Evolutionary conservation across 1,140 invertebrate genomes (phyloP), one percentile per base, ranked within the genome.

Genomic region (Temnothorax longispinosus): DNA sequence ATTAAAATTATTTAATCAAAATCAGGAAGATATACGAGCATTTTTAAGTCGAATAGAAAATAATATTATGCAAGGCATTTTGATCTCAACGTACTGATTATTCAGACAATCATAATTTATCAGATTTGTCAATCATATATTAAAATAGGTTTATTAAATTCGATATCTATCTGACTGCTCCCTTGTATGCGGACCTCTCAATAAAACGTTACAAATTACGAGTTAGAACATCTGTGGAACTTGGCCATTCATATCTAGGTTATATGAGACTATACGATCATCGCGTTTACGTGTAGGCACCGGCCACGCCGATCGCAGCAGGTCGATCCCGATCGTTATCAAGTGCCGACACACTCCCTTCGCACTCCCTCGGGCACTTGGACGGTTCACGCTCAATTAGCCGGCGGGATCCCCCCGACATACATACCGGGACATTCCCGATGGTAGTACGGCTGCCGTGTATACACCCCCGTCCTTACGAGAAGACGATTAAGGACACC

Each of bases 401-500:
- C 54, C 80, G 13, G 18, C 32, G 27, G 21, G 54, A 75, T 84
- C 69, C 44, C 65, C 44, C 18, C 54, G 69, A 60, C 41, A 84
- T 75, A 75, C 80, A 84, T 84, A 84, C 67, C 80, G 80, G 67
- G 4, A 82, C 80, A 74, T 75, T 47, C 54, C 41, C 80, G 54
- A 72, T 18, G 41, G 21, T 60, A 15, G 54, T 38, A 75, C 54
- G 38, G 38, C 21, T 47, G 41, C 7, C 62, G 71, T 67, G 47
- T 85, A 54, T 71, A 65, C 82, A 65, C 65, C 87, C 85, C 52
- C 65, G 67, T 76, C 74, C 76, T 90, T 90, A 84, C 69, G 89
- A 87, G 81, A 91, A 87, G 90, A 87, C 82, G 82, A 91, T 91
- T 90, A 89, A 91, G 78, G 89, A 64, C 52, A 74, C 74, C 87